Percentiles rank a stretch among this genome's conserved stretches.
phyloP scores from a whole-genome alignment of 2,888 invertebrate genomes.

The Scaptomyza flava region DNA sequence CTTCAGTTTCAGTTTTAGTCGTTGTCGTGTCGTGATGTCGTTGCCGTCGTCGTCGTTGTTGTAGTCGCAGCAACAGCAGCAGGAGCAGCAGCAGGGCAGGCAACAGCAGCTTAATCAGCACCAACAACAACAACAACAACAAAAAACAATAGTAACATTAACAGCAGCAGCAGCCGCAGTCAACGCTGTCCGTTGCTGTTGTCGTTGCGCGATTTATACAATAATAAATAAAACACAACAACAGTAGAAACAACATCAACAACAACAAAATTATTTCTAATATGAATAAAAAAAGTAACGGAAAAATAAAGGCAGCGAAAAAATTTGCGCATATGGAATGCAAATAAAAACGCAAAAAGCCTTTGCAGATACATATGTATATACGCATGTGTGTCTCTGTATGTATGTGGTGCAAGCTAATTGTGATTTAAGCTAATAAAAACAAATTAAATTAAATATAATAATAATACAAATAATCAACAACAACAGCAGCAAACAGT shows the following conservation, averaged over 20 bases:
- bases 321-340: slow-evolving; percentile 70
- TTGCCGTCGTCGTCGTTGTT: slow-evolving; percentile 74
- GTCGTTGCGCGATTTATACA: slow-evolving; percentile 56
- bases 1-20: slow-evolving; percentile 72
- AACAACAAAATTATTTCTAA: slow-evolving; percentile 16
- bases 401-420: slow-evolving; percentile 55
- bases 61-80: slow-evolving; percentile 71
- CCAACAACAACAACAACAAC: neutral
- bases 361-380: slow-evolving; percentile 35
- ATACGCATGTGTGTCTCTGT: neutral
- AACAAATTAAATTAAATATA: slow-evolving; percentile 27
- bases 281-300: slow-evolving; percentile 13
- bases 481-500: slow-evolving; percentile 20
- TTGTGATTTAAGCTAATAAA: slow-evolving; percentile 70
- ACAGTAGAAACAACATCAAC: slow-evolving; percentile 8
- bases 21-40: slow-evolving; percentile 83
- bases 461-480: slow-evolving; percentile 8
- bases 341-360: slow-evolving; percentile 43
- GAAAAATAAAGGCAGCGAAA: slow-evolving; percentile 16
- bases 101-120: slow-evolving; percentile 75
- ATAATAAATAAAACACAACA: slow-evolving; percentile 36
- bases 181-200: slow-evolving; percentile 32
- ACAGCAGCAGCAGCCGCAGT: slow-evolving; percentile 84
- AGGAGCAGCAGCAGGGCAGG: slow-evolving; percentile 84
- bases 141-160: slow-evolving; percentile 39